Percentiles rank a stretch among this genome's conserved stretches.
Conservation (phyloP, 2,888 invertebrate species). For the Nasonia oneida region DNA sequence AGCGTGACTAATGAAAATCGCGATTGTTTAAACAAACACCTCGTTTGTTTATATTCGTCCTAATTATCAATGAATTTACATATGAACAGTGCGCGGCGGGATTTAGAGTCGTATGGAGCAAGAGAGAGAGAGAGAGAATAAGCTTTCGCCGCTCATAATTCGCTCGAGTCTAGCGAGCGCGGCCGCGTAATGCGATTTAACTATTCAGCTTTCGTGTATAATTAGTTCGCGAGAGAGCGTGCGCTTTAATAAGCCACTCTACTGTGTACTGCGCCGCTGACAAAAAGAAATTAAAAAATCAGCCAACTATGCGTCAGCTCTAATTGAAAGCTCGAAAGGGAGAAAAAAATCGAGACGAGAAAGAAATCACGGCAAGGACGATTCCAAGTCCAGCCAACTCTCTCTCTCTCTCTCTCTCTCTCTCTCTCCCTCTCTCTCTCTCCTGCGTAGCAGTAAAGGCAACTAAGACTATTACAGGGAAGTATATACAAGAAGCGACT, state of each 20-base stretch:
- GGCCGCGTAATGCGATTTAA: slow-evolving; percentile 48
- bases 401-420: background rate
- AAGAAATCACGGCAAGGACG: background rate
- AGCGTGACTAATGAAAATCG: background rate
- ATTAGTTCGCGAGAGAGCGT: slow-evolving; percentile 23
- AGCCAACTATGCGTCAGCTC: background rate
- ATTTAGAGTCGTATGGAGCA: slow-evolving; percentile 6
- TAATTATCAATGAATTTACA: background rate
- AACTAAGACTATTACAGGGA: background rate
- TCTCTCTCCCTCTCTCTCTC: too few species aligned
- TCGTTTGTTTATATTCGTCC: background rate
- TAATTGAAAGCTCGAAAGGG: background rate
- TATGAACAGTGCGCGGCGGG: background rate
- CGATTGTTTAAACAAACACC: background rate
- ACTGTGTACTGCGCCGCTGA: background rate
- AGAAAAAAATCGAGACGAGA: background rate
- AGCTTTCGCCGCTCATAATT: slow-evolving; percentile 39
- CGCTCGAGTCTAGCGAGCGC: slow-evolving; percentile 10
- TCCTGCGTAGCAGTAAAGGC: background rate
- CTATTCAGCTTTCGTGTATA: slow-evolving; percentile 37
- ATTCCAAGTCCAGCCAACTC: background rate
- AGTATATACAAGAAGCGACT: background rate
- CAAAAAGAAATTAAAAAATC: background rate
- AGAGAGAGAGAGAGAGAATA: background rate
- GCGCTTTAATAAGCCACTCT: slow-evolving; percentile 4